Percentiles rank a stretch among this genome's conserved stretches.
Conservation (phyloP, 2,888 invertebrate species). For the Diploptera punctata region DNA sequence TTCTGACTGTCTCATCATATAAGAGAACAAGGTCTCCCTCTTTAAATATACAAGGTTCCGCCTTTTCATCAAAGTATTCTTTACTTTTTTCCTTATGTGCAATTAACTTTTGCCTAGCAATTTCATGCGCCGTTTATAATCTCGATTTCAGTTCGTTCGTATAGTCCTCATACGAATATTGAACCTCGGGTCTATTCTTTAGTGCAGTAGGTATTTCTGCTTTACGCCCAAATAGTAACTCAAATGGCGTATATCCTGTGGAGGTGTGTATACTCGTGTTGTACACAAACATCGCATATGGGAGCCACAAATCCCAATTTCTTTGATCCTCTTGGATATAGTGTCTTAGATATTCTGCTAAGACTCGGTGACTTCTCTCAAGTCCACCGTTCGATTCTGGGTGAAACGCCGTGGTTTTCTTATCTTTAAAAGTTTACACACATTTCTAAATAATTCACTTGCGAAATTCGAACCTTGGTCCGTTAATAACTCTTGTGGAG, state of each 20-base stretch:
- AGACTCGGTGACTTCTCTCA: constrained; percentile 14
- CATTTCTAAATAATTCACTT: constrained; percentile 45
- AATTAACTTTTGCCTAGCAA: neutral
- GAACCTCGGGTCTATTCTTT: neutral
- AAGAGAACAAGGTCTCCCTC: neutral
- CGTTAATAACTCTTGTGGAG: constrained; percentile 43
- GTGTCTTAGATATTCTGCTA: constrained; percentile 14
- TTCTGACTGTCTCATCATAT: neutral
- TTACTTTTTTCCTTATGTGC: neutral
- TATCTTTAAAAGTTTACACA: constrained; percentile 26
- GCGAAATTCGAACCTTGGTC: constrained; percentile 49
- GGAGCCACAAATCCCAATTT: constrained; percentile 10
- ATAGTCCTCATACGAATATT: neutral
- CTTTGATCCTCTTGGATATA: neutral
- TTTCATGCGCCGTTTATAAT: neutral
- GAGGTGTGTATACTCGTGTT: neutral
- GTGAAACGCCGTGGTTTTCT: neutral
- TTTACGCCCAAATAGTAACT: neutral
- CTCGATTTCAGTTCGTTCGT: neutral
- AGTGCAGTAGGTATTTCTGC: neutral
- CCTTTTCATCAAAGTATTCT: neutral
- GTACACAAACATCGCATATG: neutral
- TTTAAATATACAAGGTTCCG: neutral
- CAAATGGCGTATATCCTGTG: constrained; percentile 10
- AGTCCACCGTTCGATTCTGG: constrained; percentile 11